These are phyloP conservation scores for Drosophila kokeensis DNA, from an alignment of 2,888 invertebrate species.

Conservation along the genomic window DNA sequence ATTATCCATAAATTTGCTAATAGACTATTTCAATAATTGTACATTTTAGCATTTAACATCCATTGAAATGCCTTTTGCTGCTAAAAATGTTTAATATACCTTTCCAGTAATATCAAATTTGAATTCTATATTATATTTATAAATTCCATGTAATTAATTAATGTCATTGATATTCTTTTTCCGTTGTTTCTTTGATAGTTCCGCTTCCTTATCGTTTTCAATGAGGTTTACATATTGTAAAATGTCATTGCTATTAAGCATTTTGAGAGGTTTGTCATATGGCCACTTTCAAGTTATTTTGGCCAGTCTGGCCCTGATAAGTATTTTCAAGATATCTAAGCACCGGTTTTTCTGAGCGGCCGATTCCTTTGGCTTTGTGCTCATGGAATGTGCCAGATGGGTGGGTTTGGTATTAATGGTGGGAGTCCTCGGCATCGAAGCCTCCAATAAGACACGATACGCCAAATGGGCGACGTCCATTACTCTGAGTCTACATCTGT, in stretches of 20 bases:
- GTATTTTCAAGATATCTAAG: conserved; percentile 99
- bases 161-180: conserved; percentile 84
- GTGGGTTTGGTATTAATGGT: conserved; percentile 99
- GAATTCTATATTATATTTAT: background rate
- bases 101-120: background rate
- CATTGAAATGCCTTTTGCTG: background rate
- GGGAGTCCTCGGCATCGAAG: conserved; percentile 98
- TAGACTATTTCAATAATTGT: conserved; percentile 12
- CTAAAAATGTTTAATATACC: background rate
- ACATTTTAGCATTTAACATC: background rate
- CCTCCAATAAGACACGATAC: conserved; percentile 99
- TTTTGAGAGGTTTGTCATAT: conserved; percentile 90
- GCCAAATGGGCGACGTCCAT: conserved; percentile 99
- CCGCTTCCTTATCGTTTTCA: conserved; percentile 98
- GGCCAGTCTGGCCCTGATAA: conserved; percentile 98
- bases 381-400: conserved; percentile 99
- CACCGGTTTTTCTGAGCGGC: conserved; percentile 98
- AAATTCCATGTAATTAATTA: too few species aligned
- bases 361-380: conserved; percentile 99
- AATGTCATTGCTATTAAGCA: conserved; percentile 96
- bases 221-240: conserved; percentile 97
- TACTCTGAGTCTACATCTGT: conserved; percentile 99
- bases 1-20: conserved; percentile 24
- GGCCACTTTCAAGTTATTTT: conserved; percentile 99
- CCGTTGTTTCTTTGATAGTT: conserved; percentile 98